Base-by-base conservation (phyloP, 1,140 invertebrate species). In the Doryteuthis pealeii region DNA sequence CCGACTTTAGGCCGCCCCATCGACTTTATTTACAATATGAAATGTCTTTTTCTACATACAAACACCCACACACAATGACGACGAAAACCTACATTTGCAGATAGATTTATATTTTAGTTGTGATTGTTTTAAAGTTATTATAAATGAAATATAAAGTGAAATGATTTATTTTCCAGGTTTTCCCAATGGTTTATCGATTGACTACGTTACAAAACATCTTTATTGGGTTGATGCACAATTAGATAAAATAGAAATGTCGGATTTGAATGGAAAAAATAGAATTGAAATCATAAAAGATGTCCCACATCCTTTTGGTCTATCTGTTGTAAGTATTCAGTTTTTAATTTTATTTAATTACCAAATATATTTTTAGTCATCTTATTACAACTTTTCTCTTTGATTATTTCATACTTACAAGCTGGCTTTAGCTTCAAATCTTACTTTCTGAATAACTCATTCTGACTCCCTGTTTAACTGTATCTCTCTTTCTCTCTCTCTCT, bases 191-290 rank as follows among this genome's bases (percentile, higher is more conserved):
- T 88, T 99, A 45, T 95, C 96, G 0, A 95, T 99, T 68, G 98
- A 99, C 88, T 99, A 96, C 84, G 94, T 97, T n/a, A 95, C 98
- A n/a, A 90, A 92, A 33, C 95, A 95, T 90, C 87, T 99, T 0
- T 99, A 99, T 83, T 99, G 97, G 97, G 98, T 96, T 0, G 98
- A 99, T 88, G 97, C 97, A 0, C 96, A 90, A 97, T 83, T 84
- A 35, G 86, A 88, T 79, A 85, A 98, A 87, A 99, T 99, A 75
- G 98, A 99, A 89, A 90, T 96, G 18, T 94, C 95, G 0, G 93
- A 94, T 86, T 87, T 99, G 18, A 93, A 97, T 85, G 97, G 98
- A 6, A 91, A 90, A 26, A 89, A 91, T 76, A 82, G 92, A 81
- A 89, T 83, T 12, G 79, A 91, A 1, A 84, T 95, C 68, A 90